Base-by-base conservation (phyloP, 1,140 invertebrate genomes). In the Andrena cerasifolii region DNA sequence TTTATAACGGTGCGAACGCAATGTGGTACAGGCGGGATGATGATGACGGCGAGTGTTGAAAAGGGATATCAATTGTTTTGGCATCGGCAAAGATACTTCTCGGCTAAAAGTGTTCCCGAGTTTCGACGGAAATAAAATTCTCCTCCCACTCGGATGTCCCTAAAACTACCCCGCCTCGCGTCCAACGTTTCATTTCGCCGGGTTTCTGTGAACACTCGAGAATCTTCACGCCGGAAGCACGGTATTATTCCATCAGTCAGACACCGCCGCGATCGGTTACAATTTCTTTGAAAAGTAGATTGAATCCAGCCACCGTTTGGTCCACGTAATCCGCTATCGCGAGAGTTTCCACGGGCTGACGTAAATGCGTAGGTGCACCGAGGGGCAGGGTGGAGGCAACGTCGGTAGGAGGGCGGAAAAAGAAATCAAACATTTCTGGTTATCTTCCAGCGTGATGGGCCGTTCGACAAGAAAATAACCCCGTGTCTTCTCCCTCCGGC, bases 381-480 rank as follows among this genome's bases (percentile, higher is more conserved):
- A 26, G 18, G 75, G 18, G 65, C 21, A 21, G 1, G 31, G 45
- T 51, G 53, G 40, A 58, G 45, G 24, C 47, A n/a, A n/a, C n/a
- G n/a, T n/a, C n/a, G n/a, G n/a, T 12, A 24, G 40, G 33, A 24
- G 53, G 28, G 61, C 43, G 71, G 65, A 66, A 82, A 87, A 85
- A 86, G 78, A 80, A 86, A 78, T 86, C 82, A 82, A 87, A 87
- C 82, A 86, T 80, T 83, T 86, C 85, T 86, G 85, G 82, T 84
- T 87, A 85, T 83, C 85, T 68, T 87, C 82, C 71, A n/a, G 24
- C 33, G 24, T 36, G 54, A 77, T 83, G 75, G 65, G 65, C 78
- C 71, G 78, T 73, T 83, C 56, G 68, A 73, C 77, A 58, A 86
- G 83, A 86, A 86, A 86, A 86, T 82, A 85, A 85, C 74, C 78